Evolutionary conservation across 2,888 invertebrate species (phyloP).

Genomic region (Hydroisotoma schaefferi): DNA sequence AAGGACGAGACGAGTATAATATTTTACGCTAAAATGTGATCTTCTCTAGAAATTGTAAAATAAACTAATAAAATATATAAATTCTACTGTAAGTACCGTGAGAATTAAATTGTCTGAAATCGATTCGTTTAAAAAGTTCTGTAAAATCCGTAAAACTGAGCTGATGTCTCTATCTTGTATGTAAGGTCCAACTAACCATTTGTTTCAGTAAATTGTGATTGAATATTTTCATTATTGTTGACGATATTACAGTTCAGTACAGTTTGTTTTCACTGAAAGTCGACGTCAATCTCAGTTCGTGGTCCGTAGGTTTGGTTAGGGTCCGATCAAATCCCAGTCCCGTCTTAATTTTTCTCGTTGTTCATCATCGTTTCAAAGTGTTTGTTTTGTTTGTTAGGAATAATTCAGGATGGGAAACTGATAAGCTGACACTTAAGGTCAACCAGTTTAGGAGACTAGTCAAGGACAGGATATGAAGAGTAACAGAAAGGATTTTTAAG

Average conservation of each 20-base stretch:
- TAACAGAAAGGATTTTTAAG: constrained; percentile 6
- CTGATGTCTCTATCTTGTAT: no score
- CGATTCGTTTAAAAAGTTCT: no score
- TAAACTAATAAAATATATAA: no score
- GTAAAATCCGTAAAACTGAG: no score
- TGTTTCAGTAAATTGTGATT: no score
- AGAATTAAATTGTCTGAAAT: no score
- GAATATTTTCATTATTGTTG: no score
- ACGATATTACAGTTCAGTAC: background rate
- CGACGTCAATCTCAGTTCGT: constrained; percentile 18
- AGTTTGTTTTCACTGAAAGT: constrained; percentile 5
- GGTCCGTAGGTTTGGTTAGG: constrained; percentile 8
- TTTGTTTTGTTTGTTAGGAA: constrained; percentile 11
- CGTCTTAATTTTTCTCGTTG: constrained; percentile 22
- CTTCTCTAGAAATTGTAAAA: no score
- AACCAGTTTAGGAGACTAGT: background rate
- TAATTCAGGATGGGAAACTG: constrained; percentile 4
- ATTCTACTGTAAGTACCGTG: no score
- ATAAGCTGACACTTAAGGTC: background rate
- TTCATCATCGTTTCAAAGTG: constrained; percentile 17
- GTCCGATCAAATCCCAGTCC: constrained; percentile 14
- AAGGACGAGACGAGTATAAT: no score
- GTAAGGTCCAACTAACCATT: no score
- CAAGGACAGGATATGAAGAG: constrained; percentile 3
- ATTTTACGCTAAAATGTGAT: no score